These are phyloP conservation scores for Plutella xylostella DNA, from an alignment of 2,888 invertebrate genomes.

Conservation along the genomic window DNA sequence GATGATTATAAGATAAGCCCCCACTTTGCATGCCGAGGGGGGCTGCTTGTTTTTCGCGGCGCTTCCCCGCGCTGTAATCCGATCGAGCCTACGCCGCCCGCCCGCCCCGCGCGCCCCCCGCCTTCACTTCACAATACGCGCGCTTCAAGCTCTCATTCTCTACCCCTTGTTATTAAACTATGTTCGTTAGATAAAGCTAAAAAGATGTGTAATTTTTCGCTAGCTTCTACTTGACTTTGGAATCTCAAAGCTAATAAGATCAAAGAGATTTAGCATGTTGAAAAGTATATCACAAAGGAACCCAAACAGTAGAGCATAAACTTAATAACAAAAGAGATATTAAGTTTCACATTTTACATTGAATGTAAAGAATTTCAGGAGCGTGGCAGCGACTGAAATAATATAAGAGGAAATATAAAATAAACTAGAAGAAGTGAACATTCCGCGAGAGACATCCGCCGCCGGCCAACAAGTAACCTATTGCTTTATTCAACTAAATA, in stretches of 20 bases:
- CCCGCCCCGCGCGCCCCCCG: slow-evolving; percentile 22
- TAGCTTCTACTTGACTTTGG: no score
- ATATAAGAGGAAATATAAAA: slow-evolving; percentile 3
- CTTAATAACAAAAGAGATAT: no score
- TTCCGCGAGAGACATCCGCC: slow-evolving; percentile 9
- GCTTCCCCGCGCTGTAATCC: slow-evolving; percentile 43
- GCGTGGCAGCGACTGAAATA: slow-evolving; percentile 4
- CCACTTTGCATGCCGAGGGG: slow-evolving; percentile 65
- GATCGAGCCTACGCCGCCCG: slow-evolving; percentile 38
- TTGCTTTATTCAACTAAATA: slow-evolving; percentile 1
- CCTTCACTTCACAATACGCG: slow-evolving; percentile 4
- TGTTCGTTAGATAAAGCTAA: no score
- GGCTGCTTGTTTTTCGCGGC: slow-evolving; percentile 54
- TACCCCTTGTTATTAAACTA: no score
- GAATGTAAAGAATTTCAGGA: neutral
- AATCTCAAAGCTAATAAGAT: no score
- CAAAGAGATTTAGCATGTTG: no score
- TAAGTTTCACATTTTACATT: neutral
- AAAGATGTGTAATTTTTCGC: no score
- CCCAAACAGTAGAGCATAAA: no score
- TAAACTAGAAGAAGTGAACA: slow-evolving; percentile 11
- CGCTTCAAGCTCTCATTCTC: slow-evolving; percentile 5
- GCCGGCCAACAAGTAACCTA: neutral
- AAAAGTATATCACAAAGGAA: no score
- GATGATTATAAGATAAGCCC: slow-evolving; percentile 70